These are phyloP conservation scores for Eubucco bourcierii DNA, from an alignment of 2,113 vertebrate genomes.

Conservation along the genomic window DNA sequence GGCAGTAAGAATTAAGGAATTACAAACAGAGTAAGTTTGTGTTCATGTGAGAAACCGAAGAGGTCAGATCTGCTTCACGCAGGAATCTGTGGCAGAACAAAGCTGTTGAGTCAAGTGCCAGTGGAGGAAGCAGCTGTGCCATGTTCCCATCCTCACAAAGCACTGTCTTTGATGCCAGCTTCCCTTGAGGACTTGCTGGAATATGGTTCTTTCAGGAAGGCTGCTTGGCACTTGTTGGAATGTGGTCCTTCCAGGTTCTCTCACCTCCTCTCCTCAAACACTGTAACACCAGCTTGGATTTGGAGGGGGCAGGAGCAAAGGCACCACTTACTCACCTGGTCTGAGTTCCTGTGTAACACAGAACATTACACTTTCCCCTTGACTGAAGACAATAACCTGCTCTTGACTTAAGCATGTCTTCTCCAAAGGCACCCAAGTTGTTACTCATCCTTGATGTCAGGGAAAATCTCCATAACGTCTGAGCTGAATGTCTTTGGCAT, in stretches of 20 bases:
- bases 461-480: neutral
- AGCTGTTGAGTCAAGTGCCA: neutral
- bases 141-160: neutral
- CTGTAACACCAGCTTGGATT: accelerated
- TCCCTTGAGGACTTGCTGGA: neutral
- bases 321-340: too few relatives aligned
- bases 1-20: neutral
- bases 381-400: neutral
- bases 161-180: neutral
- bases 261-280: neutral
- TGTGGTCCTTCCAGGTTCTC: neutral
- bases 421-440: neutral
- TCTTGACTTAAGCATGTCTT: neutral
- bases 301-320: neutral
- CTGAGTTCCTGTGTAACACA: neutral
- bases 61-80: neutral
- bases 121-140: neutral
- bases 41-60: neutral
- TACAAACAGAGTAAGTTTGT: neutral
- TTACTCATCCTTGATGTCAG: neutral
- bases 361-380: neutral
- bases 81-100: neutral
- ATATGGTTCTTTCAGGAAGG: neutral
- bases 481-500: neutral
- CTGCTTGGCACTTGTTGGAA: neutral